phyloP scores from a whole-genome alignment of 2,113 vertebrate species.

The Propithecus coquereli region DNA sequence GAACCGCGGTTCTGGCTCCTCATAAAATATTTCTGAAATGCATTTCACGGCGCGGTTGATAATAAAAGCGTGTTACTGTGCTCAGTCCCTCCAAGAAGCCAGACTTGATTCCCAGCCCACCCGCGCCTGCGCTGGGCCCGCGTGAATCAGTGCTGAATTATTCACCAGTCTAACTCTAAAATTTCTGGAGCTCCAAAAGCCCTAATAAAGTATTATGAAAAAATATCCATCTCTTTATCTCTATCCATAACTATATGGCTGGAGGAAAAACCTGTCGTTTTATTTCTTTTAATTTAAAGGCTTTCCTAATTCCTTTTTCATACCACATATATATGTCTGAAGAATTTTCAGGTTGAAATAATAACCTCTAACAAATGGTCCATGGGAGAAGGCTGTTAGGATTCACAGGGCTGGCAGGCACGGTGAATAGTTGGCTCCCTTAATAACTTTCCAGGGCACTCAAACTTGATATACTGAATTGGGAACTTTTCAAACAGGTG shows the following conservation, averaged over 20 bases:
- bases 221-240: constrained; percentile 69
- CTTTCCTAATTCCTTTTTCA: constrained; percentile 67
- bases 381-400: background rate
- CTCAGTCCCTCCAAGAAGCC: background rate
- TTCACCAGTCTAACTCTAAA: constrained; percentile 53
- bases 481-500: constrained; percentile 32
- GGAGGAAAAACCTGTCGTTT: constrained; percentile 56
- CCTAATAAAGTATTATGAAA: constrained; percentile 72
- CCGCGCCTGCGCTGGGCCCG: background rate
- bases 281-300: constrained; percentile 73
- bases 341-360: constrained; percentile 73
- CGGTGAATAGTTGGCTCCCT: constrained; percentile 52
- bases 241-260: constrained; percentile 57
- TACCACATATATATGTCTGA: constrained; percentile 64
- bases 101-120: constrained; percentile 40
- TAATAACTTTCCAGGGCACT: constrained; percentile 22
- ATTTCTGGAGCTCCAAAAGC: constrained; percentile 29
- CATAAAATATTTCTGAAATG: constrained; percentile 65
- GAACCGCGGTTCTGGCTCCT: constrained; percentile 31
- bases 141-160: constrained; percentile 63
- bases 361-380: constrained; percentile 64
- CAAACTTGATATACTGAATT: background rate
- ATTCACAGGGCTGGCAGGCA: background rate
- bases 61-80: constrained; percentile 53
- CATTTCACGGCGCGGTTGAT: constrained; percentile 40